Percentiles rank a stretch among this genome's conserved stretches.
These are phyloP conservation scores for Molossus alvarezi DNA, from an alignment of 2,797 vertebrate species.

Conservation along the genomic window DNA sequence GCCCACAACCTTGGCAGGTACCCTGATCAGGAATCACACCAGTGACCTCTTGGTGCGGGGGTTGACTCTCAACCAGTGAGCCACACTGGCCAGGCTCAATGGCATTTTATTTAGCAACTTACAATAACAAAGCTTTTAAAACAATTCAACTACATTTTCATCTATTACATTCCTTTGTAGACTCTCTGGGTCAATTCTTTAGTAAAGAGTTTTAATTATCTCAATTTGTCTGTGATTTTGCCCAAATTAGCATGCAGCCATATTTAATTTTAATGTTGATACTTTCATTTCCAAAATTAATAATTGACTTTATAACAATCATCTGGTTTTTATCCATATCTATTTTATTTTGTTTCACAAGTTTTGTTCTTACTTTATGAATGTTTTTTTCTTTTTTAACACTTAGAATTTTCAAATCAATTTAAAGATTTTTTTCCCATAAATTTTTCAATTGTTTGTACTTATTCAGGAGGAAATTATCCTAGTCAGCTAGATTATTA, in stretches of 20 bases:
- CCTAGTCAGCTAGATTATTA: not conserved
- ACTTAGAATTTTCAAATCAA: not conserved
- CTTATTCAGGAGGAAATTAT: conserved; percentile 16
- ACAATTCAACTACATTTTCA: conserved; percentile 13
- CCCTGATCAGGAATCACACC: no score
- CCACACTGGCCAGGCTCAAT: not conserved
- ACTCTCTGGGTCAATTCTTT: conserved; percentile 3
- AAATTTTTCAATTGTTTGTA: conserved; percentile 24
- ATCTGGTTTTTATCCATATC: not conserved
- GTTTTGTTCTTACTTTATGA: not conserved
- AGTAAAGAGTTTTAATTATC: not conserved
- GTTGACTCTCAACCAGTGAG: no score
- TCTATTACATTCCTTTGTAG: not conserved
- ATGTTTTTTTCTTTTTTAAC: not conserved
- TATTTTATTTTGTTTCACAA: not conserved
- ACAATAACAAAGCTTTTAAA: not conserved
- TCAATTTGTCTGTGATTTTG: not conserved
- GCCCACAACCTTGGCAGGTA: no score
- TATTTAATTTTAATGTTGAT: conserved; percentile 15
- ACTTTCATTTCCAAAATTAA: conserved; percentile 52
- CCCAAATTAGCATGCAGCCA: not conserved
- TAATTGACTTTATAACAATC: not conserved
- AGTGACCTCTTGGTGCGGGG: no score
- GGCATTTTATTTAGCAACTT: not conserved
- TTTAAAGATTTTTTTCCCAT: not conserved